Evolutionary conservation across 1,140 invertebrate genomes (phyloP), one percentile per base, ranked within the genome.

Genomic region (Bombus turneri): DNA sequence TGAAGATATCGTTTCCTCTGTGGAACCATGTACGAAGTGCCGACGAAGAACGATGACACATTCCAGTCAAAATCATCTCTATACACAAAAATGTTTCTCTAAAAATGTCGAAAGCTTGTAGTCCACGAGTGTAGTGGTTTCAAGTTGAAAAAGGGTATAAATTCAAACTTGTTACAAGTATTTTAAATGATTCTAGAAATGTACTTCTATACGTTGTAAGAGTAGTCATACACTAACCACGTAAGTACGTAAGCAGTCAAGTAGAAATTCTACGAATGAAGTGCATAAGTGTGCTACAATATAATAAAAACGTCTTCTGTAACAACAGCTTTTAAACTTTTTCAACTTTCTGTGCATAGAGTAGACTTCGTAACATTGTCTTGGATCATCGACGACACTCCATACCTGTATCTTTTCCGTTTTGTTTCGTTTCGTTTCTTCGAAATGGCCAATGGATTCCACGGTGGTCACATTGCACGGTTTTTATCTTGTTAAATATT

Each of bases 401-500:
- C 73, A 64, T 87, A 62, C 66, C 34, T 59, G 73, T 64, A 41
- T 43, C 22, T 39, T 69, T 69, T 0, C 22, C 2, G 5, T 37
- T 68, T 68, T 34, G 18, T 41, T 22, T 22, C 18, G 47, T 53
- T 74, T 31, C 31, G 47, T 53, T 74, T 31, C 31, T n/a, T 15
- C 69, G 28, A 41, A 72, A n/a, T 41, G 25, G 18, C 47, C 37
- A 39, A 66, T 64, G 2, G 41, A 79, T 34, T 37, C 69, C 18
- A 64, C 71, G 53, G 25, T 43, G 53, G 57, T 71, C 41, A 13
- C 18, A 28, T 66, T 25, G 68, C 34, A 39, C 31, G 37, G 12
- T 74, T 62, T 39, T 34, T 25, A 18, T 62, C n/a, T 59, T 22
- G n/a, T 71, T 79, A 59, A 77, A 72, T 31, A 47, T 37, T 84